Evolutionary conservation across 2,888 invertebrate species (phyloP).

Genomic region (Campaea margaritaria): DNA sequence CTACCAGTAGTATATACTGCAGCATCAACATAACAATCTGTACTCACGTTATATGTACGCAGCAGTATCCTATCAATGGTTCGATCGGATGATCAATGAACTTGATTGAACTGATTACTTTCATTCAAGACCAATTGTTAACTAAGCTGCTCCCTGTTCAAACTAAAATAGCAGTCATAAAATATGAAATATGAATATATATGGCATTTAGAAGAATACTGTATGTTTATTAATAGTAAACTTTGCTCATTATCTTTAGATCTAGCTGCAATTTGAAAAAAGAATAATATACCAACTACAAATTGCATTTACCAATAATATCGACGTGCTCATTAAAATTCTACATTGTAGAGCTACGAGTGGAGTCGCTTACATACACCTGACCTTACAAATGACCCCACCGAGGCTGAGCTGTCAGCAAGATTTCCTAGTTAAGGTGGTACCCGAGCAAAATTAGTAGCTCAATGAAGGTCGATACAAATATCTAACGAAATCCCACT

Average conservation of each 20-base stretch:
- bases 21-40: conserved; percentile 2
- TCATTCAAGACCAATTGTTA: conserved; percentile 26
- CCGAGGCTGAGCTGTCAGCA: conserved; percentile 48
- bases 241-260: too few relatives aligned
- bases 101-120: conserved; percentile 27
- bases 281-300: too few relatives aligned
- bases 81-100: conserved; percentile 22
- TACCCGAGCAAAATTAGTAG: background rate
- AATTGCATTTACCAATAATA: background rate
- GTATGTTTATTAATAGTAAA: too few relatives aligned
- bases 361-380: conserved; percentile 37
- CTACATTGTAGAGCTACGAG: conserved; percentile 9
- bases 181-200: background rate
- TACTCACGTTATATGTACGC: background rate
- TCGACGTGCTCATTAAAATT: background rate
- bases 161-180: conserved; percentile 2
- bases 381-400: conserved; percentile 58
- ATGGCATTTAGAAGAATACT: too few relatives aligned
- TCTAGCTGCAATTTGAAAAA: too few relatives aligned
- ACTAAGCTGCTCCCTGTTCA: conserved; percentile 9
- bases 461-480: too few relatives aligned
- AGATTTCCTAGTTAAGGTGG: conserved; percentile 48
- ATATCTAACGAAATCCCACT: too few relatives aligned
- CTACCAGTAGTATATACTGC: background rate
- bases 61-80: background rate